These are phyloP conservation scores for Luperina nickerlii DNA, from an alignment of 2,888 invertebrate genomes.

Conservation along the genomic window DNA sequence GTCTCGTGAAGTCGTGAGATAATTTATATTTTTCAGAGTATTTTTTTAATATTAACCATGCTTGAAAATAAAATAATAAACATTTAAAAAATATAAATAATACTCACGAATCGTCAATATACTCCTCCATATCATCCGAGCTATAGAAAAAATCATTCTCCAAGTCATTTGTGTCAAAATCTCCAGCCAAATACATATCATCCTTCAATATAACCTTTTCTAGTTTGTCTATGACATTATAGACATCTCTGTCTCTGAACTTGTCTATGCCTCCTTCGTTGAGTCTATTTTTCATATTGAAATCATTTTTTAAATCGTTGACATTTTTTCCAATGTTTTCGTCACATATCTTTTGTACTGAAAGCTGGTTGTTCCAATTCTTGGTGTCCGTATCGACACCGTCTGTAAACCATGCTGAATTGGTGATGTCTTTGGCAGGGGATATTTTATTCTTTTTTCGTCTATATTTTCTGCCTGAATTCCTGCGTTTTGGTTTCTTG, in stretches of 20 bases:
- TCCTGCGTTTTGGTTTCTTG: conserved; percentile 80
- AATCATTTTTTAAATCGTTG: conserved; percentile 74
- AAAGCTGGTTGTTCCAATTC: conserved; percentile 71
- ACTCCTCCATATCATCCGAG: conserved; percentile 82
- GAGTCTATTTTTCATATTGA: conserved; percentile 34
- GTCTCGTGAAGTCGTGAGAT: neutral
- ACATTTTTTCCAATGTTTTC: conserved; percentile 84
- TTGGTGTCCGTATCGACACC: conserved; percentile 11
- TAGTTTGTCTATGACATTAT: conserved; percentile 83
- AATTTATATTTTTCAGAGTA: neutral
- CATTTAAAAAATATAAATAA: neutral
- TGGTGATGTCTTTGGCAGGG: conserved; percentile 75
- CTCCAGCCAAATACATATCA: conserved; percentile 82
- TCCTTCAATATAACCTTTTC: conserved; percentile 85
- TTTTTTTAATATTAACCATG: neutral
- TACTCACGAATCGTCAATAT: conserved; percentile 83
- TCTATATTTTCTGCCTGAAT: conserved; percentile 80
- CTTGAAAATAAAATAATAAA: neutral
- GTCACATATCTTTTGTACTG: conserved; percentile 71
- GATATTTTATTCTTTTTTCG: conserved; percentile 83
- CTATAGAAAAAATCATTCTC: conserved; percentile 82
- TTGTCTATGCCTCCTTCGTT: conserved; percentile 40
- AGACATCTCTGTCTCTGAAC: conserved; percentile 73
- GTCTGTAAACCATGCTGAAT: conserved; percentile 40
- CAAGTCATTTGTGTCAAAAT: conserved; percentile 80